Base-by-base conservation (phyloP, 1,140 invertebrate species). In the Pristionchus pacificus region DNA sequence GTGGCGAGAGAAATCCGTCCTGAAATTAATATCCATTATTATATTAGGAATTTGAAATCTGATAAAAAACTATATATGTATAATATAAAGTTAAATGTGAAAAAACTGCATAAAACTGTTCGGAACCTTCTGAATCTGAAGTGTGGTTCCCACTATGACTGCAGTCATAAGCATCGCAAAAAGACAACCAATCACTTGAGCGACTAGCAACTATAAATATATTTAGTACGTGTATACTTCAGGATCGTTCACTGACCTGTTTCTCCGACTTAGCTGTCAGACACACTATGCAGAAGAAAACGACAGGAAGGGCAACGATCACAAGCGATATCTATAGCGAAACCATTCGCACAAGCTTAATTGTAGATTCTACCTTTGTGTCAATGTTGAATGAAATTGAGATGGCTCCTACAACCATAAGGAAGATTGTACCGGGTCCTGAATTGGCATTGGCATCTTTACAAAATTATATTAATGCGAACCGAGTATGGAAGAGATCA, bases 1-100 rank as follows among this genome's bases (percentile, higher is more conserved):
- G 90, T 0, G 92, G 92, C 0, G 91, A 90, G 13, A 90, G 70
- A 78, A 89, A 88, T 10, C 92, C 91, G 81, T 93, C 91, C n/a
- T n/a, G n/a, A n/a, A n/a, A n/a, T n/a, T n/a, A n/a, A n/a, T n/a
- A n/a, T n/a, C n/a, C n/a, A n/a, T n/a, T n/a, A n/a, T n/a, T n/a
- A n/a, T n/a, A n/a, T n/a, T n/a, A n/a, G n/a, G n/a, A n/a, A n/a
- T n/a, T n/a, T n/a, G n/a, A n/a, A n/a, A n/a, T n/a, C n/a, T n/a
- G n/a, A n/a, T n/a, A n/a, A n/a, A n/a, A n/a, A n/a, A n/a, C n/a
- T n/a, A n/a, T n/a, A n/a, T n/a, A n/a, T n/a, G n/a, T n/a, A n/a
- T n/a, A n/a, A n/a, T n/a, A n/a, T n/a, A n/a, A n/a, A n/a, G n/a
- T n/a, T n/a, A n/a, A n/a, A n/a, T n/a, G n/a, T n/a, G n/a, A n/a